A percentile compares a stretch with the other conserved stretches of the same genome.
phyloP scores from a whole-genome alignment of 2,113 vertebrate genomes.

The Columbina picui region DNA sequence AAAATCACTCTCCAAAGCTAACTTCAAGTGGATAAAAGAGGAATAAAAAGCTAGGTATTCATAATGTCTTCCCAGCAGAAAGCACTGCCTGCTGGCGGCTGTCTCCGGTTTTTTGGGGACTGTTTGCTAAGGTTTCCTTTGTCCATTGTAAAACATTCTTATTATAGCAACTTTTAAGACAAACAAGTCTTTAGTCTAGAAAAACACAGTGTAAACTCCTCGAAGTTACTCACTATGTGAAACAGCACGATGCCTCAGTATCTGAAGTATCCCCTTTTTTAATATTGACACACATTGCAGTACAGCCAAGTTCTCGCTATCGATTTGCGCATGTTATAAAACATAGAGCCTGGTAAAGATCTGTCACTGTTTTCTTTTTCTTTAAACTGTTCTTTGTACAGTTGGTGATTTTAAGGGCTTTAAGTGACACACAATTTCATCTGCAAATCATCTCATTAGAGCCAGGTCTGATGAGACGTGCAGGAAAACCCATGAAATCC shows the following conservation, averaged over 20 bases:
- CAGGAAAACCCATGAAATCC: background rate
- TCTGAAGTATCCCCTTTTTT: background rate
- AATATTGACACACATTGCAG: background rate
- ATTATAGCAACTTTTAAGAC: background rate
- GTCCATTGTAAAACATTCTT: background rate
- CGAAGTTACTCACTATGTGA: background rate
- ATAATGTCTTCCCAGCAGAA: background rate
- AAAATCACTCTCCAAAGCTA: constrained; percentile 13
- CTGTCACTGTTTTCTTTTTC: background rate
- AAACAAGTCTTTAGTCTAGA: background rate
- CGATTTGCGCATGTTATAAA: background rate
- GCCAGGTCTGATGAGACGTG: background rate
- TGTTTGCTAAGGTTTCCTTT: background rate
- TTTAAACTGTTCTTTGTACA: background rate
- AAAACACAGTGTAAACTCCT: background rate
- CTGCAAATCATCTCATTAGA: background rate
- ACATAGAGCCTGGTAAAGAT: background rate
- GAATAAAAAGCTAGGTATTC: background rate
- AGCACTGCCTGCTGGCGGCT: constrained; percentile 14
- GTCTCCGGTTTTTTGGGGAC: background rate
- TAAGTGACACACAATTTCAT: background rate
- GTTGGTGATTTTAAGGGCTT: background rate
- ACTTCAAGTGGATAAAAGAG: background rate
- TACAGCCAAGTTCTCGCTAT: fast-evolving
- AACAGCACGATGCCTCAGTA: background rate